Evolutionary conservation across 2,113 vertebrate species (phyloP).

Genomic region (Passerina amoena): DNA sequence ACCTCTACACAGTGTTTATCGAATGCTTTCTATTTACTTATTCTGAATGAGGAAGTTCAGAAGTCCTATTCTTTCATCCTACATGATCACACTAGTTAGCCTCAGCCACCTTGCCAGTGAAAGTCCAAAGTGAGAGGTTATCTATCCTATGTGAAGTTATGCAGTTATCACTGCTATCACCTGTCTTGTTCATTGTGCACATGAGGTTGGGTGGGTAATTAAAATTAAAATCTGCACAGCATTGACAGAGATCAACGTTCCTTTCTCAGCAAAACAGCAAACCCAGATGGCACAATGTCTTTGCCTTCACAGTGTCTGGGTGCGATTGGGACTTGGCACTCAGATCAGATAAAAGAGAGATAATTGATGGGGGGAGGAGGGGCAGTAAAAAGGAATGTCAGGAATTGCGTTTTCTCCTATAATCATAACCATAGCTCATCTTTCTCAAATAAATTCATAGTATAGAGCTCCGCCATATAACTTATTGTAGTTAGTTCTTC

Average conservation of each 20-base stretch:
- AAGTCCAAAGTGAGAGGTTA: background rate
- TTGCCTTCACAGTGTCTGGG: conserved; percentile 16
- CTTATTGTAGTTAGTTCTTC: background rate
- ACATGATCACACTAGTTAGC: background rate
- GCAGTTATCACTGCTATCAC: background rate
- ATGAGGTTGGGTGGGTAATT: background rate
- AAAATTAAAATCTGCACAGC: conserved; percentile 14
- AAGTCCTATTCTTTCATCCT: background rate
- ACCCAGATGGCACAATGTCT: conserved; percentile 33
- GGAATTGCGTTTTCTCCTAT: background rate
- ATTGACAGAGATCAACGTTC: conserved; percentile 7
- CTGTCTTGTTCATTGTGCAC: background rate
- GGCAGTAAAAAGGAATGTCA: background rate
- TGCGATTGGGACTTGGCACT: background rate
- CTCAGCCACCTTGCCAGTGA: background rate
- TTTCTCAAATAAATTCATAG: background rate
- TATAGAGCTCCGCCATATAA: background rate
- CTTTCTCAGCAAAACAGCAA: conserved; percentile 12
- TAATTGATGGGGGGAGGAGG: background rate
- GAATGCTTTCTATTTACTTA: background rate
- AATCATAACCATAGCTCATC: background rate
- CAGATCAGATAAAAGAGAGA: background rate
- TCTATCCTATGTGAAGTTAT: background rate
- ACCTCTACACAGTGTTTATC: background rate
- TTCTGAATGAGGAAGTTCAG: background rate